Conservation (phyloP, 2,888 invertebrate genomes). For the Antheraea assamensis region DNA sequence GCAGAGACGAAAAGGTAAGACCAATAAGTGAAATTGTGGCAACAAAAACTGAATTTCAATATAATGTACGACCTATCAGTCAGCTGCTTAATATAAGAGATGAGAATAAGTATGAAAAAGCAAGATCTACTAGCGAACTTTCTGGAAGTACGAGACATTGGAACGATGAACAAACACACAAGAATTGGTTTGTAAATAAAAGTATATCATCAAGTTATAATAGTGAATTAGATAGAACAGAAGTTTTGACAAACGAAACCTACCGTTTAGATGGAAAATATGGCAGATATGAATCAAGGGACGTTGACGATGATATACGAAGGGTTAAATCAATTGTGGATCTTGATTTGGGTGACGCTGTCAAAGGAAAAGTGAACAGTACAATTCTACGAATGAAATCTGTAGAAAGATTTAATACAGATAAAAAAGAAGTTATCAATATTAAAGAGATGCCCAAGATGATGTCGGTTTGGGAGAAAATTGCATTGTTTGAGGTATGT, state of each 20-base stretch:
- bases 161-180: background rate
- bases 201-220: background rate
- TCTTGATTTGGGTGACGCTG: constrained; percentile 53
- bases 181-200: background rate
- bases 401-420: constrained; percentile 41
- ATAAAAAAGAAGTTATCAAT: constrained; percentile 48
- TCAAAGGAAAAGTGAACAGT: constrained; percentile 56
- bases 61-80: constrained; percentile 1
- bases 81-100: background rate
- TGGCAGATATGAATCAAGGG: background rate
- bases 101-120: background rate
- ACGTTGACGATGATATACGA: constrained; percentile 27
- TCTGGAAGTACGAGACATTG: background rate
- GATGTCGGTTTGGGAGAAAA: constrained; percentile 62
- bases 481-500: constrained; percentile 70
- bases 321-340: constrained; percentile 53
- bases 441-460: constrained; percentile 57
- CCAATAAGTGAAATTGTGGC: constrained; percentile 6
- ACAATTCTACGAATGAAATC: constrained; percentile 62
- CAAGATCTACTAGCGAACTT: background rate
- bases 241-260: background rate
- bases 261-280: background rate
- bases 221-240: background rate
- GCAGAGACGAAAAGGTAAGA: background rate
- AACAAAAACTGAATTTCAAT: background rate